Conservation (phyloP, 2,888 invertebrate genomes). For the Pherbina coryleti region DNA sequence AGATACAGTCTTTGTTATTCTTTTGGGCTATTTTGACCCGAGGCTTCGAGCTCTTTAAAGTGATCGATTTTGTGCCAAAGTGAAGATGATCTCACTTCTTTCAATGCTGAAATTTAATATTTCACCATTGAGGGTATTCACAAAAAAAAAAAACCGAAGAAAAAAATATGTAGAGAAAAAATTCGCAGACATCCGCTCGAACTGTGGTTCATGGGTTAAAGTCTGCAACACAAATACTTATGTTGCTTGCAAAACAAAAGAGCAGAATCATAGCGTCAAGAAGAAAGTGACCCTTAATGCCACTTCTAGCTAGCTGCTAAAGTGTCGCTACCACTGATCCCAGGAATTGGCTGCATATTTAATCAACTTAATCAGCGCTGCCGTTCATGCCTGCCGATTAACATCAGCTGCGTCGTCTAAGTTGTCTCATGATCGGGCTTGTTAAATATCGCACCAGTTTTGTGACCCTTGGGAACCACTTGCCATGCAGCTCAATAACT, state of each 20-base stretch:
- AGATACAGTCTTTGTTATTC: not conserved
- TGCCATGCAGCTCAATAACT: conserved; percentile 3
- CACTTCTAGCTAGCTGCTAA: not conserved
- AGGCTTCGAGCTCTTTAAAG: not conserved
- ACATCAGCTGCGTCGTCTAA: not conserved
- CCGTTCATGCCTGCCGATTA: not conserved
- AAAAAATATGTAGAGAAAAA: not conserved
- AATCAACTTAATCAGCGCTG: conserved; percentile 21
- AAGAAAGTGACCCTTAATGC: conserved; percentile 12
- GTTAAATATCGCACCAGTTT: conserved; percentile 22
- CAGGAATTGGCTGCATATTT: conserved; percentile 22
- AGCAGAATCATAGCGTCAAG: not conserved
- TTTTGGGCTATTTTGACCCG: not conserved
- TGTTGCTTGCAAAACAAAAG: no score
- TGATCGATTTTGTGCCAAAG: conserved; percentile 27
- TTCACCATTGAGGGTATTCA: no score
- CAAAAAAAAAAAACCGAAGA: not conserved
- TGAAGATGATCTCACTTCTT: conserved; percentile 20
- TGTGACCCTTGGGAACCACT: conserved; percentile 27
- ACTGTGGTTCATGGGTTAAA: not conserved
- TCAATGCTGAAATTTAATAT: no score
- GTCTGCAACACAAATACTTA: no score
- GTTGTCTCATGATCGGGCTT: conserved; percentile 8
- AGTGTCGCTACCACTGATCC: not conserved
- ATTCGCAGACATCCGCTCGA: not conserved